phyloP scores from a whole-genome alignment of 1,140 invertebrate genomes.

The Drosophila mojavensis region DNA sequence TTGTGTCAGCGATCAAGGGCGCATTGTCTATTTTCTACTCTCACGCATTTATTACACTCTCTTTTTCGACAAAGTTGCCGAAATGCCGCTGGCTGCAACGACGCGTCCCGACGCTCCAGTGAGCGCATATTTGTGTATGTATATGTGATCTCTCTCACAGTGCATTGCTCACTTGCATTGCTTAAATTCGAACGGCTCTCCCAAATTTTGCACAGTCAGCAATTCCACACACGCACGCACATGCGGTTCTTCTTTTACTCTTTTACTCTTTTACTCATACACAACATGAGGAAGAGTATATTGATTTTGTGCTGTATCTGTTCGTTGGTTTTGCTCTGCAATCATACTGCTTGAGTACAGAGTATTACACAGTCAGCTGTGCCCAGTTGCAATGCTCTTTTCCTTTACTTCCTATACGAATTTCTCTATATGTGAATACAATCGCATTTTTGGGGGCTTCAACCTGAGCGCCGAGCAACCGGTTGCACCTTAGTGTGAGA shows the following conservation, averaged over 20 bases:
- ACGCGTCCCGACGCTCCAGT: background rate
- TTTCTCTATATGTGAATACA: background rate
- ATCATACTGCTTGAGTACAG: background rate
- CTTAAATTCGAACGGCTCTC: background rate
- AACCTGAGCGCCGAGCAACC: background rate
- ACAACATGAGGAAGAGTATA: background rate
- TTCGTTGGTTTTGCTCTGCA: background rate
- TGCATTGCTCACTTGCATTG: background rate
- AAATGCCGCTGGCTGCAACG: background rate
- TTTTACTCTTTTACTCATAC: background rate
- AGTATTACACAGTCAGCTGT: background rate
- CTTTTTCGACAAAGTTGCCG: background rate
- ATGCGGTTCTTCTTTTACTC: background rate
- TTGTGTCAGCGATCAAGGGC: background rate
- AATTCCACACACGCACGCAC: background rate
- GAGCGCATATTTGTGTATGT: background rate
- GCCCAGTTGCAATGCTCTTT: background rate
- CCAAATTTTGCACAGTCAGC: background rate
- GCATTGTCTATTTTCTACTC: background rate
- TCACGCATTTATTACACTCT: too few relatives aligned
- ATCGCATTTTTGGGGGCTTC: background rate
- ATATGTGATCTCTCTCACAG: background rate
- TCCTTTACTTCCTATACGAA: background rate
- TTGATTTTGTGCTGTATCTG: background rate
- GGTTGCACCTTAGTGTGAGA: conserved; percentile 4